Evolutionary conservation across 2,113 vertebrate species (phyloP).

Genomic region (Coreoperca whiteheadi): DNA sequence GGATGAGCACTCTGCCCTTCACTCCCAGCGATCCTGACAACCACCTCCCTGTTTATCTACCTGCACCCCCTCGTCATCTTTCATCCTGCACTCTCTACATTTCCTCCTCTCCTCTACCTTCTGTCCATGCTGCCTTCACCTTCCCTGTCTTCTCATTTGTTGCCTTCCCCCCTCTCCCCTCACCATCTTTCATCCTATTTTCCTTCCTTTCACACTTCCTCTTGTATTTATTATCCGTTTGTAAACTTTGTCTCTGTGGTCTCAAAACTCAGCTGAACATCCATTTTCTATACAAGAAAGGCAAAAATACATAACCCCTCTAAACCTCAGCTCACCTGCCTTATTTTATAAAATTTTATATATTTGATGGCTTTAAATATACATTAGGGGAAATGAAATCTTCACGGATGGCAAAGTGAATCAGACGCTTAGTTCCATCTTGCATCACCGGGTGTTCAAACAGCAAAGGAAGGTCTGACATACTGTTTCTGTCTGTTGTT

Average conservation of each 20-base stretch:
- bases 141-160: slow-evolving; percentile 11
- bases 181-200: background rate
- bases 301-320: background rate
- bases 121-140: slow-evolving; percentile 25
- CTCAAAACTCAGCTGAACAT: background rate
- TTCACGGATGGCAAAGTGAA: background rate
- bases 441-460: slow-evolving; percentile 37
- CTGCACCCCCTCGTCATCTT: slow-evolving; percentile 9
- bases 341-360: background rate
- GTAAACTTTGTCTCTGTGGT: background rate
- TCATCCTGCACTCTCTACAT: slow-evolving; percentile 11
- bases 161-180: background rate
- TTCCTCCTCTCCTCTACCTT: background rate
- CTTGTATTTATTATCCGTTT: background rate
- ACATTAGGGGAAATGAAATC: slow-evolving; percentile 13
- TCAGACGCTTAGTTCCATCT: slow-evolving; percentile 42
- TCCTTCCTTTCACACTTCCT: background rate
- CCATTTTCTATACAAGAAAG: background rate
- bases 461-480: slow-evolving; percentile 43
- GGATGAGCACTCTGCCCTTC: slow-evolving; percentile 56
- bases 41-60: slow-evolving; percentile 40
- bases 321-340: background rate
- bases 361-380: slow-evolving; percentile 3
- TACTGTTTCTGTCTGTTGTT: slow-evolving; percentile 65
- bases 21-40: slow-evolving; percentile 45